These are phyloP conservation scores for Drosophila heteroneura DNA, from an alignment of 2,888 invertebrate genomes.

Conservation along the genomic window DNA sequence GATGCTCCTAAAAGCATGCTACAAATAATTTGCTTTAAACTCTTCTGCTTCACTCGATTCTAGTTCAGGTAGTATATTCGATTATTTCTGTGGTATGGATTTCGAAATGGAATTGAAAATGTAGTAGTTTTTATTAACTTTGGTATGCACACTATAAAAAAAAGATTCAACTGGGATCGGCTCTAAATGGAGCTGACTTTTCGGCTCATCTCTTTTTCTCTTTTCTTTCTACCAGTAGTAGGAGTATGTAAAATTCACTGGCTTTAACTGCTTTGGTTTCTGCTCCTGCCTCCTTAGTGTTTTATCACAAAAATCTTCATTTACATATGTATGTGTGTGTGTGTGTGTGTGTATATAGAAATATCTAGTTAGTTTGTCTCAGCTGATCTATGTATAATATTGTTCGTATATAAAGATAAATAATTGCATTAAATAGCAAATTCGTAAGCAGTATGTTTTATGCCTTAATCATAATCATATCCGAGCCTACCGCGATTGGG, in stretches of 20 bases:
- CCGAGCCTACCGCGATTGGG: slow-evolving; percentile 15
- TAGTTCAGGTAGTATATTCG: neutral
- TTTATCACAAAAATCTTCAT: slow-evolving; percentile 77
- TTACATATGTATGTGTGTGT: slow-evolving; percentile 40
- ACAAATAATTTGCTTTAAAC: neutral
- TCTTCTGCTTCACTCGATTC: neutral
- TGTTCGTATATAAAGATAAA: slow-evolving; percentile 65
- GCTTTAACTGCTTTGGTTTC: slow-evolving; percentile 36
- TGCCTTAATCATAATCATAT: slow-evolving; percentile 53
- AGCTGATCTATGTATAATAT: slow-evolving; percentile 32
- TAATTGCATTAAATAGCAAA: slow-evolving; percentile 81
- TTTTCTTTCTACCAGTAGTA: neutral
- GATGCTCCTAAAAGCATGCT: slow-evolving; percentile 1
- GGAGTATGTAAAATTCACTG: slow-evolving; percentile 72
- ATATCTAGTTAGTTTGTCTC: slow-evolving; percentile 49
- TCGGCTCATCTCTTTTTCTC: neutral
- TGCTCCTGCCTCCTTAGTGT: slow-evolving; percentile 46
- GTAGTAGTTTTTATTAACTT: neutral
- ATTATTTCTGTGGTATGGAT: neutral
- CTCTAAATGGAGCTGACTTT: slow-evolving; percentile 6
- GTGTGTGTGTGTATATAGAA: slow-evolving; percentile 35
- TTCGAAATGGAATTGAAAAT: slow-evolving; percentile 1
- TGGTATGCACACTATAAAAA: neutral
- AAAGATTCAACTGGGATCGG: slow-evolving; percentile 5
- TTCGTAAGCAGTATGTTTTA: slow-evolving; percentile 78